A percentile compares a stretch with the other conserved stretches of the same genome.
Evolutionary conservation across 2,797 vertebrate genomes (phyloP).

Genomic region (Rousettus madagascariensis): DNA sequence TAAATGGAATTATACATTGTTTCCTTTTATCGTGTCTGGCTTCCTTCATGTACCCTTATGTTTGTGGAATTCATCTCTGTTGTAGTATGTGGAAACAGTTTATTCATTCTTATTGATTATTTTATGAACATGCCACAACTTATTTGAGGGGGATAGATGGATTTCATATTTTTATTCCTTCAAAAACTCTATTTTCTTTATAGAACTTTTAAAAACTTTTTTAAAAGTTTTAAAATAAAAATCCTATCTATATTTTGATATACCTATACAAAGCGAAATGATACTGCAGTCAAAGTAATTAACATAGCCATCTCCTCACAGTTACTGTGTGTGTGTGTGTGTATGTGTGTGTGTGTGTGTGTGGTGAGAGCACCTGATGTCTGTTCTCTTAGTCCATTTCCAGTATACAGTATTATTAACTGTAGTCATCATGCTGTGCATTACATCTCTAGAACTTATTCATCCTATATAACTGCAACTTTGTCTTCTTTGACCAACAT

Average conservation of each 20-base stretch:
- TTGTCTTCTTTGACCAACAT: neutral
- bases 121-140: neutral
- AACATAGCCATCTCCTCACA: neutral
- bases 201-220: neutral
- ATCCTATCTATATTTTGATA: neutral
- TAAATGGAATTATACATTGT: neutral
- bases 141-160: neutral
- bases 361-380: no score
- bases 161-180: neutral
- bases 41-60: neutral
- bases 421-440: neutral
- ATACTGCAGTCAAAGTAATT: neutral
- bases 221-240: neutral
- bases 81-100: neutral
- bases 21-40: neutral
- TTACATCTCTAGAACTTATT: neutral
- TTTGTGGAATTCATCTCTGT: neutral
- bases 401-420: neutral
- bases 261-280: neutral
- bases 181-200: neutral
- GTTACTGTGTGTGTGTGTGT: neutral
- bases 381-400: neutral
- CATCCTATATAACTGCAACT: neutral
- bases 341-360: neutral
- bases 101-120: neutral